Evolutionary conservation across 2,888 invertebrate genomes (phyloP).

Genomic region (Tortricodes alternella): DNA sequence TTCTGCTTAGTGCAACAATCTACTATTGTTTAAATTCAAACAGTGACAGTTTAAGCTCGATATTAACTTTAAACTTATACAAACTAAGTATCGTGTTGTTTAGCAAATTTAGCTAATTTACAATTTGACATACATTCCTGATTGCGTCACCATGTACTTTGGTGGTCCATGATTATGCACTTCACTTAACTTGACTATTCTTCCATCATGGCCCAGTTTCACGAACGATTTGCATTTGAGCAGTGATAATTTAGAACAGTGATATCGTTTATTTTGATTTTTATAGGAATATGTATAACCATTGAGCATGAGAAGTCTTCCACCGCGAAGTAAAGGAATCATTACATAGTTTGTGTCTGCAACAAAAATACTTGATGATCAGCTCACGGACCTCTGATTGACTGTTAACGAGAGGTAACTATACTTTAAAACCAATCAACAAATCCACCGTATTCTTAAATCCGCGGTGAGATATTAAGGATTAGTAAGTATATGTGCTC

Average conservation of each 20-base stretch:
- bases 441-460: not conserved
- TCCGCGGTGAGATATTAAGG: not conserved
- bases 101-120: too few species aligned
- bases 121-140: not conserved
- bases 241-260: conserved; percentile 13
- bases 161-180: conserved; percentile 29
- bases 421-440: not conserved
- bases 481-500: too few species aligned
- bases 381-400: too few species aligned
- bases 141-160: not conserved
- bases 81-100: too few species aligned
- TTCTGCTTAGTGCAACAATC: too few species aligned
- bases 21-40: too few species aligned
- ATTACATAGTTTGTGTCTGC: conserved; percentile 3
- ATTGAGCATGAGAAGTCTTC: conserved; percentile 22
- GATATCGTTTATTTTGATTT: conserved; percentile 14
- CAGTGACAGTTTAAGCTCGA: too few species aligned
- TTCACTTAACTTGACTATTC: conserved; percentile 12
- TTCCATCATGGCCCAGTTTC: conserved; percentile 8
- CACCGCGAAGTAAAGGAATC: conserved; percentile 1
- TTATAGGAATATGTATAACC: conserved; percentile 27
- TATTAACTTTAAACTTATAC: too few species aligned
- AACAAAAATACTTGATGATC: too few species aligned
- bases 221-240: conserved; percentile 23
- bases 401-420: too few species aligned